Evolutionary conservation across 2,113 vertebrate species (phyloP), one percentile per base, ranked within the genome.

Genomic region (Nestor notabilis): DNA sequence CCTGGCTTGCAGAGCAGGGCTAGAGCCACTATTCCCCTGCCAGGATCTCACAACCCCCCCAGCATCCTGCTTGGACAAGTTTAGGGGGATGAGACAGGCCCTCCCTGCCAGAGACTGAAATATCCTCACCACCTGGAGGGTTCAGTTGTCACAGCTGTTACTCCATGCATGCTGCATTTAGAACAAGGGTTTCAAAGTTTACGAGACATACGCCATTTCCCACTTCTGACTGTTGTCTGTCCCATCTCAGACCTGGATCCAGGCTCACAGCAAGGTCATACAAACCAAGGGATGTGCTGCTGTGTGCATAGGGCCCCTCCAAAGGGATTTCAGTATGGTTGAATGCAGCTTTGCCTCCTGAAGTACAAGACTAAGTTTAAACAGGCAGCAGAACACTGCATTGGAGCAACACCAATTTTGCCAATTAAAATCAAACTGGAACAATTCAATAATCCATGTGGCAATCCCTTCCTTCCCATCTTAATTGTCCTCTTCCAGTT

Each of bases 71-170:
- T 13, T 47, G 63, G 81, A 90, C 65, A 83, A 52, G 74, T 93
- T 89, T 60, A 86, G 53, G 27, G 60, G 79, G 46, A 95, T 80
- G 66, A 91, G 89, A 78, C 79, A 91, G 61, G 60, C 75, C 58
- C 81, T 89, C n/a, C 19, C 63, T 89, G 43, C 65, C 46, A 88
- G 49, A 60, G 46, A 65, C 35, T 7, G 80, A 87, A 95, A 93
- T 88, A 92, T 69, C 60, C 71, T 75, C 72, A 63, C 94, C 78
- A 92, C 86, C 92, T 90, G 89, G 79, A 90, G 50, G 63, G 46
- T 41, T 91, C 25, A 33, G 80, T 83, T 87, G 65, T 61, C 63
- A 41, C 76, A 75, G 74, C 83, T 91, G 81, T 50, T 41, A 50
- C 41, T 83, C 85, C 5, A 1, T 72, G 49, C 69, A 25, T 41